Percentiles rank a stretch among this genome's conserved stretches.
phyloP scores from a whole-genome alignment of 2,888 invertebrate genomes.

The Lathronympha strigana region DNA sequence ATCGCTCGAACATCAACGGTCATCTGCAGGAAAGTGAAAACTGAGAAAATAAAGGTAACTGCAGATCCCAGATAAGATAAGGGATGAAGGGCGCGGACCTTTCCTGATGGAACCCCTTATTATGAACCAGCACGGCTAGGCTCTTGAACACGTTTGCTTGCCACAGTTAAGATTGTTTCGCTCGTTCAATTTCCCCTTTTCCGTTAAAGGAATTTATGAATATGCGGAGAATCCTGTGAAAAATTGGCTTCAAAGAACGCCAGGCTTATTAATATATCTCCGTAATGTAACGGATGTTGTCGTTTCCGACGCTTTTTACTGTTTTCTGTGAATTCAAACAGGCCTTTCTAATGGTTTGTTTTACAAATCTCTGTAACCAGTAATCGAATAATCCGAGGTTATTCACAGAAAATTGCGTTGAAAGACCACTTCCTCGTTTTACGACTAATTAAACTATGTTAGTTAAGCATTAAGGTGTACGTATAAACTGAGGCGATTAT shows the following conservation, averaged over 20 bases:
- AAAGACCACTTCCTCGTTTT: too few species aligned
- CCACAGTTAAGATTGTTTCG: conserved; percentile 72
- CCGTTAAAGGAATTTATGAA: conserved; percentile 44
- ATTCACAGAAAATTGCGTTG: too few species aligned
- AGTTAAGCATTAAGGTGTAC: conserved; percentile 51
- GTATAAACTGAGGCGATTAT: conserved; percentile 72
- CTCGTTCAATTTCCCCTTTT: conserved; percentile 61
- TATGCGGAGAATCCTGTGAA: conserved; percentile 34
- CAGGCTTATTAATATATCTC: conserved; percentile 38
- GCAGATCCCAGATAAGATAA: conserved; percentile 64
- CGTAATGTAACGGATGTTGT: conserved; percentile 35
- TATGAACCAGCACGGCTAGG: conserved; percentile 75
- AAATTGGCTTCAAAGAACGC: conserved; percentile 34
- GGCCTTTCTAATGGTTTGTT: not conserved
- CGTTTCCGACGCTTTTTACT: conserved; percentile 22
- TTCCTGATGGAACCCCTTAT: conserved; percentile 69
- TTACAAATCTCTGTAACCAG: too few species aligned
- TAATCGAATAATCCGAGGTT: too few species aligned
- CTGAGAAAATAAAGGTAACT: conserved; percentile 41
- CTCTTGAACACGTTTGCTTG: conserved; percentile 80
- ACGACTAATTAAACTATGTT: not conserved
- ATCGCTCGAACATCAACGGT: conserved; percentile 29
- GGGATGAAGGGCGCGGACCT: conserved; percentile 56
- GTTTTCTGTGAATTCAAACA: conserved; percentile 21
- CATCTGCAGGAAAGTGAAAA: conserved; percentile 44